phyloP scores from a whole-genome alignment of 2,888 invertebrate species.

The Gastracanthus pulcherrimus region DNA sequence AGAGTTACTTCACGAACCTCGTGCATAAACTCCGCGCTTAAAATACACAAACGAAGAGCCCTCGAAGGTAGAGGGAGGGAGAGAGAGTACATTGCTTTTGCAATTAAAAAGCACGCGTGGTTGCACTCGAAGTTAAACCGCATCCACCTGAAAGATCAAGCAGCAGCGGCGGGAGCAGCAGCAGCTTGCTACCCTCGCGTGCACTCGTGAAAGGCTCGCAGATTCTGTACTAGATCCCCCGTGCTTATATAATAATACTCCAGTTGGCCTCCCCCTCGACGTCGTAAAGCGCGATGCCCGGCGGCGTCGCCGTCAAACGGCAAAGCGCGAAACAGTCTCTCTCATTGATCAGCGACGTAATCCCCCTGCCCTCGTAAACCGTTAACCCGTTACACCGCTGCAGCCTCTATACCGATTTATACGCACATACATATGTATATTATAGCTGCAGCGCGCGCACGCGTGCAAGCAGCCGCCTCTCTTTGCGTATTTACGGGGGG shows the following conservation, averaged over 20 bases:
- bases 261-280: too few species aligned
- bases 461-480: not conserved
- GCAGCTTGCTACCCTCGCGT: too few species aligned
- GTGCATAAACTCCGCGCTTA: not conserved
- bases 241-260: too few species aligned
- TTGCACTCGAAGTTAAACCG: not conserved
- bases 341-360: constrained; percentile 23
- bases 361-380: too few species aligned
- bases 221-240: too few species aligned
- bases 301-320: not conserved
- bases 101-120: not conserved
- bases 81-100: not conserved
- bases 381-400: too few species aligned
- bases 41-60: not conserved
- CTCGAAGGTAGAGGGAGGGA: too few species aligned
- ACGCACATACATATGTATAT: not conserved
- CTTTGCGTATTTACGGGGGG: not conserved
- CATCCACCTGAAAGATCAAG: not conserved
- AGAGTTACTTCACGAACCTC: too few species aligned
- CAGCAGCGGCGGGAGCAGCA: too few species aligned
- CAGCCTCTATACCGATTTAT: not conserved
- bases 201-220: too few species aligned
- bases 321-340: constrained; percentile 23
- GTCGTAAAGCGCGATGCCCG: not conserved
- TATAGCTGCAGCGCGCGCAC: not conserved